These are phyloP conservation scores for Desmodus rotundus DNA, from an alignment of 2,113 vertebrate genomes.

Conservation along the genomic window DNA sequence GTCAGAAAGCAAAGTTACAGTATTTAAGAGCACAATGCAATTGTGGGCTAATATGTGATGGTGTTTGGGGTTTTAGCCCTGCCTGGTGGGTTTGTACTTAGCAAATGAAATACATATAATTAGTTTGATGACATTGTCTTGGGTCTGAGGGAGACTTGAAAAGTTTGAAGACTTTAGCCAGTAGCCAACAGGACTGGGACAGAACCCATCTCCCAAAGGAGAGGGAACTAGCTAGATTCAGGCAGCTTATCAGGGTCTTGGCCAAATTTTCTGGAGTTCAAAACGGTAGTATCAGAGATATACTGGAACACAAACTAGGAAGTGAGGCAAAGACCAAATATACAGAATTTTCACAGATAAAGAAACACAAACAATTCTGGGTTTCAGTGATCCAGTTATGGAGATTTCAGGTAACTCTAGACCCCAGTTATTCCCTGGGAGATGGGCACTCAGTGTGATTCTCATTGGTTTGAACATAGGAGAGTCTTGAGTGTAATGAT, in stretches of 20 bases:
- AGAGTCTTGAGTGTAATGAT: background rate
- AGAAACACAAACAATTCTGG: background rate
- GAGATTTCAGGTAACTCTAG: background rate
- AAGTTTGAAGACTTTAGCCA: background rate
- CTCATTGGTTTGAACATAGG: background rate
- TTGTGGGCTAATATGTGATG: background rate
- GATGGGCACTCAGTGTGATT: background rate
- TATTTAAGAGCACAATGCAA: background rate
- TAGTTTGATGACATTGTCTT: background rate
- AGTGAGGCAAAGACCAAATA: background rate
- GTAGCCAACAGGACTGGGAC: background rate
- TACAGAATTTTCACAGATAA: background rate
- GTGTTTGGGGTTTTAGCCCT: background rate
- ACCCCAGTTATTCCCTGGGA: background rate
- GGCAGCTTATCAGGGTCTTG: background rate
- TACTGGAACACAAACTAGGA: background rate
- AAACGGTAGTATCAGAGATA: background rate
- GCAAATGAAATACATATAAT: background rate
- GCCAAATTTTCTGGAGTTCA: background rate
- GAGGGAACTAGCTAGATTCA: background rate
- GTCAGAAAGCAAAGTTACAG: background rate
- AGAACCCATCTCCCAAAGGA: background rate
- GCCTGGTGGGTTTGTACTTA: background rate
- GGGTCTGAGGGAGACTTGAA: background rate
- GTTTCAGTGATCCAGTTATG: background rate